Conservation (phyloP, 1,140 invertebrate species). For the Harpegnathos saltator region DNA sequence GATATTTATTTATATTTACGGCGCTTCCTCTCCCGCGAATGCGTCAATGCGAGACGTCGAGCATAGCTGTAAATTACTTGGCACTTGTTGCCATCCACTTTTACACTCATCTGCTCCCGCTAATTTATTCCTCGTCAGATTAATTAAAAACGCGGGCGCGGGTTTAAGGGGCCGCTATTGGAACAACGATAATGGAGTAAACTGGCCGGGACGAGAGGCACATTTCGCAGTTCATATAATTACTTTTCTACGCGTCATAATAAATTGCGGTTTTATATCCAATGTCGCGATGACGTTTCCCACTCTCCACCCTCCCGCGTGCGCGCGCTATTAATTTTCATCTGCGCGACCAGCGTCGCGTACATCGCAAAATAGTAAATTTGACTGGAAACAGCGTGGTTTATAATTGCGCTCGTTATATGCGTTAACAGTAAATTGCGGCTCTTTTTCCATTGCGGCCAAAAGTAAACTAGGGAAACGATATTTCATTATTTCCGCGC, state of each 20-base stretch:
- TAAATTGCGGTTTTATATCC: constrained; percentile 9
- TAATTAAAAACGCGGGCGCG: not conserved
- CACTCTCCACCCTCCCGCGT: no score
- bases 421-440: no score
- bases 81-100: constrained; percentile 21
- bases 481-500: no score
- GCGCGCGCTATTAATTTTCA: not conserved
- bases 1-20: constrained; percentile 54
- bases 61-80: constrained; percentile 26
- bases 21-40: not conserved
- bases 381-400: not conserved
- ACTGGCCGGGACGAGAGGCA: not conserved
- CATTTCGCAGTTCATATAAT: constrained; percentile 8
- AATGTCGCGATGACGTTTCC: constrained; percentile 5
- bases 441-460: no score
- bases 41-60: not conserved
- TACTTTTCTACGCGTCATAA: not conserved
- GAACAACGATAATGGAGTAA: not conserved
- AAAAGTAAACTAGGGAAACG: no score
- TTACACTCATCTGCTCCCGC: not conserved
- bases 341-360: not conserved
- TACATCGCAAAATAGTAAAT: constrained; percentile 7
- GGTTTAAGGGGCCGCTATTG: not conserved
- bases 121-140: constrained; percentile 35
- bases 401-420: no score